Percentiles rank a stretch among this genome's conserved stretches.
phyloP scores from a whole-genome alignment of 1,140 invertebrate species.

The Palaemon carinicauda region DNA sequence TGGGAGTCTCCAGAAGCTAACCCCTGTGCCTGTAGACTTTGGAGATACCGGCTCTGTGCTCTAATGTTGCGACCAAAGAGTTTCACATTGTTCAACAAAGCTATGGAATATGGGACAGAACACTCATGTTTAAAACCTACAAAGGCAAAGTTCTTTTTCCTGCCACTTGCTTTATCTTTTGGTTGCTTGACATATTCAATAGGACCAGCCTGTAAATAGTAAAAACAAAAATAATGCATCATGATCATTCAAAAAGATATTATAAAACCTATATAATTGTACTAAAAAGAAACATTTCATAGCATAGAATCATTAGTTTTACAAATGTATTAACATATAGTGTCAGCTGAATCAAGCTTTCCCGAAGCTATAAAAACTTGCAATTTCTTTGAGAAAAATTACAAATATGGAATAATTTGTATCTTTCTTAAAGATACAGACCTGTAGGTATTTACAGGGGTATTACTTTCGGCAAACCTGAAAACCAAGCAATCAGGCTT shows the following conservation, averaged over 20 bases:
- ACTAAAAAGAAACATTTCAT: neutral
- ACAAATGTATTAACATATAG: neutral
- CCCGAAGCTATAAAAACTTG: no score
- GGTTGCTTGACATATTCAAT: slow-evolving; percentile 43
- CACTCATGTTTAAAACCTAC: slow-evolving; percentile 32
- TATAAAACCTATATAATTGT: neutral
- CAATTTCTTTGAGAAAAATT: no score
- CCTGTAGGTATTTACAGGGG: no score
- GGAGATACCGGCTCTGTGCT: slow-evolving; percentile 39
- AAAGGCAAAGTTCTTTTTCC: slow-evolving; percentile 50
- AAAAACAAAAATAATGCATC: neutral
- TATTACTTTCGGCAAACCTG: no score
- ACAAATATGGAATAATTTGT: no score
- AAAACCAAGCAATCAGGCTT: no score
- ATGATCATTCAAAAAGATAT: neutral
- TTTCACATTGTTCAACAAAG: slow-evolving; percentile 31
- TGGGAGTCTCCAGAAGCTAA: neutral
- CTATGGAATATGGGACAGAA: slow-evolving; percentile 53
- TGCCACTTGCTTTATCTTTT: slow-evolving; percentile 45
- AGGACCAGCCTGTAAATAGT: slow-evolving; percentile 49
- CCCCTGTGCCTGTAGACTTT: neutral
- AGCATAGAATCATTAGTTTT: no score
- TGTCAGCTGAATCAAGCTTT: no score
- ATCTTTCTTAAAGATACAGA: no score
- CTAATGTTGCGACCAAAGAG: slow-evolving; percentile 28